phyloP scores from a whole-genome alignment of 2,888 invertebrate genomes.

The Hecatera dysodea region DNA sequence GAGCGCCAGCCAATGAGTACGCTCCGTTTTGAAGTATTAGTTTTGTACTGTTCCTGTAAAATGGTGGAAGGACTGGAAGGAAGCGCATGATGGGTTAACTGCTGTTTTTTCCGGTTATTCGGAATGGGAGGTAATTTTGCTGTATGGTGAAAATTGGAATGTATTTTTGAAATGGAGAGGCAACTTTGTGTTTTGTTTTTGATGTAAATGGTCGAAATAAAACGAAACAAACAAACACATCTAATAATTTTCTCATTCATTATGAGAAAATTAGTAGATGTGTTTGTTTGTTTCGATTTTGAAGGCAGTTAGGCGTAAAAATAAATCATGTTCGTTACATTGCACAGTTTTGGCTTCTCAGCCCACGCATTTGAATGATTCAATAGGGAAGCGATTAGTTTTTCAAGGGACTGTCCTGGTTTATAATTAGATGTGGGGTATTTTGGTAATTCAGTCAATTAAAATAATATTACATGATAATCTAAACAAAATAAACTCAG shows the following conservation, averaged over 20 bases:
- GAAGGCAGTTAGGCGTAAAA: no score
- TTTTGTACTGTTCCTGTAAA: conserved; percentile 42
- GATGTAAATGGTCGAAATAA: background rate
- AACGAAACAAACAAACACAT: no score
- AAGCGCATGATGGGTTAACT: conserved; percentile 26
- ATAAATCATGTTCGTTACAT: background rate
- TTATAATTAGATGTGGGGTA: background rate
- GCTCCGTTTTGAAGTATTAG: conserved; percentile 53
- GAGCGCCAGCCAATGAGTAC: conserved; percentile 42
- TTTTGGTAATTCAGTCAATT: background rate
- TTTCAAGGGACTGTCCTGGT: background rate
- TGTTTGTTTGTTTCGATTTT: no score
- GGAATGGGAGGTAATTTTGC: background rate
- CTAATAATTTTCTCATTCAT: no score
- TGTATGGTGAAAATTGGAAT: conserved; percentile 13
- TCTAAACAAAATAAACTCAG: background rate
- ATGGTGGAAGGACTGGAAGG: conserved; percentile 44
- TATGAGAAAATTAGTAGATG: no score
- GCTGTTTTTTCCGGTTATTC: conserved; percentile 25
- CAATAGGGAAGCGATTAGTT: background rate
- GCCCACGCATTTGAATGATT: background rate
- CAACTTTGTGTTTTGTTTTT: background rate
- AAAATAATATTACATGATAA: background rate
- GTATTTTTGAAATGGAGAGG: background rate
- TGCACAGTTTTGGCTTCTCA: background rate